Evolutionary conservation across 2,888 invertebrate species (phyloP).

Genomic region (Apotomis turbidana): DNA sequence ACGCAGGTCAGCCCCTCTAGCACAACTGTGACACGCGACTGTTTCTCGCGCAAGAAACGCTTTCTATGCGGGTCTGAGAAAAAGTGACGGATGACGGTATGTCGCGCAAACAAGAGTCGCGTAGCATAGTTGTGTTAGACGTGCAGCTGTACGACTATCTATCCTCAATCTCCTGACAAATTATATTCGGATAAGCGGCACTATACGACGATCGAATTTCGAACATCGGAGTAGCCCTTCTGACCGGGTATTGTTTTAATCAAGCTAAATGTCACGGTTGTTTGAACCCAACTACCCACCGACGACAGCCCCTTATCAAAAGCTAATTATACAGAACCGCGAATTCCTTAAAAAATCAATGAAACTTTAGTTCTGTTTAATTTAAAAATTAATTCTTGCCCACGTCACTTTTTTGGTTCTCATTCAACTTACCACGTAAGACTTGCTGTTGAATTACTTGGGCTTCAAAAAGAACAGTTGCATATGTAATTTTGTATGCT

Average conservation of each 20-base stretch:
- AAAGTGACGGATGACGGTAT: too few relatives aligned
- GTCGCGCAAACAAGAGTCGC: too few relatives aligned
- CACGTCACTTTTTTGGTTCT: conserved; percentile 33
- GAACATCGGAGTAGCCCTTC: too few relatives aligned
- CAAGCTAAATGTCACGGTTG: background rate
- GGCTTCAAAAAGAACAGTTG: background rate
- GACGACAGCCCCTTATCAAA: conserved; percentile 70
- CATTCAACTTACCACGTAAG: background rate
- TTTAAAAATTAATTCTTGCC: conserved; percentile 56
- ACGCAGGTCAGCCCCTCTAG: too few relatives aligned
- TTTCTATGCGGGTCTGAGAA: too few relatives aligned
- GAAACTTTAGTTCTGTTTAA: conserved; percentile 55
- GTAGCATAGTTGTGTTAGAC: too few relatives aligned
- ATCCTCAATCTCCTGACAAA: too few relatives aligned
- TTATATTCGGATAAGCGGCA: too few relatives aligned
- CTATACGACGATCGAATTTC: too few relatives aligned
- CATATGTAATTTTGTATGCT: conserved; percentile 7
- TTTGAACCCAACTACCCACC: conserved; percentile 46
- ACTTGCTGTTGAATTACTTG: background rate
- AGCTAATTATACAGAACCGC: conserved; percentile 62
- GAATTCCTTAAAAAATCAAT: conserved; percentile 56
- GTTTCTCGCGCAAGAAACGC: too few relatives aligned
- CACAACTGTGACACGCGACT: too few relatives aligned
- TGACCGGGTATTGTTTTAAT: background rate
- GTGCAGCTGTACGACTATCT: too few relatives aligned